phyloP scores from a whole-genome alignment of 2,113 vertebrate species.

The Bolborhynchus lineola region DNA sequence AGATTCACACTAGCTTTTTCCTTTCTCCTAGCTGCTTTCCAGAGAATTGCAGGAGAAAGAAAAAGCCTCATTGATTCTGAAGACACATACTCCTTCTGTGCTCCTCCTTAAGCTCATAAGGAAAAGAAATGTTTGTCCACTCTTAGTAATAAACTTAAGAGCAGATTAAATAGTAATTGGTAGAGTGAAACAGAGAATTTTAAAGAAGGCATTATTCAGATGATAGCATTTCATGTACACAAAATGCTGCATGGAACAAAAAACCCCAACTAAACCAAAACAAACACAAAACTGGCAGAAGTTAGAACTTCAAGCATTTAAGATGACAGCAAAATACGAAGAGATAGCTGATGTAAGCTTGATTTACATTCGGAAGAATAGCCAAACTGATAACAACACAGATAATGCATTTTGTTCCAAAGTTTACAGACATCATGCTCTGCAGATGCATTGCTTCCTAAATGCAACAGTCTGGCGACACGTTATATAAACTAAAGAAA shows the following conservation, averaged over 20 bases:
- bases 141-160: neutral
- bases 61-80: neutral
- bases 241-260: neutral
- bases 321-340: neutral
- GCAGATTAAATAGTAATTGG: neutral
- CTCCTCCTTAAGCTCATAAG: neutral
- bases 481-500: neutral
- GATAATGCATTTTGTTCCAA: neutral
- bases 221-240: neutral
- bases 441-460: neutral
- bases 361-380: neutral
- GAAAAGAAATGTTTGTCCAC: neutral
- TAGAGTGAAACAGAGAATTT: neutral
- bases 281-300: neutral
- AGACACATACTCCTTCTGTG: accelerated
- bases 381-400: neutral
- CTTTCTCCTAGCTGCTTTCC: neutral
- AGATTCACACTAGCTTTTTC: neutral
- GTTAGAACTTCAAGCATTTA: neutral
- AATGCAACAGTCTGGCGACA: neutral
- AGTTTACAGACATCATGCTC: neutral
- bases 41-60: neutral
- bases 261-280: neutral
- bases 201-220: neutral
- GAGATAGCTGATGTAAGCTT: neutral